Conservation (phyloP, 1,140 invertebrate genomes). For the Aplysia californica region DNA sequence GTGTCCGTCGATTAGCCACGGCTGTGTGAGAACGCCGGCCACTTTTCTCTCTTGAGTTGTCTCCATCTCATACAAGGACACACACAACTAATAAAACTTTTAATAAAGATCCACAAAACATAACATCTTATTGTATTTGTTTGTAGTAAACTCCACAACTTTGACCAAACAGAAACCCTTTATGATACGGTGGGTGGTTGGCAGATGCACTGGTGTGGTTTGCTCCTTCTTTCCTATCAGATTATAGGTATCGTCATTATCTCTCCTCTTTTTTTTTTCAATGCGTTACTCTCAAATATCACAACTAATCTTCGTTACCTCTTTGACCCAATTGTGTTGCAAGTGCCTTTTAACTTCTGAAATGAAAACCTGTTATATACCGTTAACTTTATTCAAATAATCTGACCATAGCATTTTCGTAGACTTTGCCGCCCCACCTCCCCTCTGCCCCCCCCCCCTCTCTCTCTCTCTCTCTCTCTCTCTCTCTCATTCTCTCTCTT, state of each 20-base stretch:
- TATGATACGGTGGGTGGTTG: background rate
- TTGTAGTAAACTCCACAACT: background rate
- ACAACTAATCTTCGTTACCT: background rate
- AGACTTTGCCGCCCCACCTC: background rate
- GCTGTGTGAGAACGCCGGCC: too few species aligned
- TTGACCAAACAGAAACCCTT: background rate
- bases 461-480: background rate
- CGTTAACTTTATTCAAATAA: background rate
- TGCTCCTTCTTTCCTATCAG: background rate
- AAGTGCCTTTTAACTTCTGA: background rate
- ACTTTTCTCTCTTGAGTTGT: too few species aligned
- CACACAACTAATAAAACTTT: background rate
- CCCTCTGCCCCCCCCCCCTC: background rate
- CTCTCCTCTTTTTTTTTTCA: background rate
- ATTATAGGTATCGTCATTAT: background rate
- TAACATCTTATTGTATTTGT: background rate
- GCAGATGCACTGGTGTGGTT: too few species aligned
- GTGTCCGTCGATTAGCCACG: too few species aligned
- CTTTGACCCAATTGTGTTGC: background rate
- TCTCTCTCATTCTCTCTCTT: background rate
- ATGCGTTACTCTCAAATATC: background rate
- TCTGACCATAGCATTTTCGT: background rate
- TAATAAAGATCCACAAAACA: background rate
- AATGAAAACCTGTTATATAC: background rate
- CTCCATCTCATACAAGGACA: background rate